These are phyloP conservation scores for Meloidogyne chitwoodi DNA, from an alignment of 1,140 invertebrate genomes.

Conservation along the genomic window DNA sequence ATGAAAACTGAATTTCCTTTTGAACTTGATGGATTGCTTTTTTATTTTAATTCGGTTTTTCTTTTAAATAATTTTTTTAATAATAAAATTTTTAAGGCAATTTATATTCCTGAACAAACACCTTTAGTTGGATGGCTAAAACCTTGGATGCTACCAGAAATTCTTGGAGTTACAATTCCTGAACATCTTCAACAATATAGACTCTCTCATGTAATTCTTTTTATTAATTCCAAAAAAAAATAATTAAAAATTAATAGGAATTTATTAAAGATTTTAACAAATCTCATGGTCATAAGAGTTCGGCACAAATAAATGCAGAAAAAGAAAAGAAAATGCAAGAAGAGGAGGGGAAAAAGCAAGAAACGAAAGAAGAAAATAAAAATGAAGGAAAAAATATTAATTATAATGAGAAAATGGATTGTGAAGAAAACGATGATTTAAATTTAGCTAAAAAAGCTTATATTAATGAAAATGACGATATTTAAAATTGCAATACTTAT, in stretches of 20 bases:
- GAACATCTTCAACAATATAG: conserved; percentile 5
- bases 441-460: neutral
- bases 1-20: conserved; percentile 27
- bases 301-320: neutral
- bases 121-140: conserved; percentile 31
- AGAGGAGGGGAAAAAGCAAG: neutral
- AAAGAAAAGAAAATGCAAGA: neutral
- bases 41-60: conserved; percentile 28
- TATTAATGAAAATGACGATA: neutral
- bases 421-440: neutral
- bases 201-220: neutral
- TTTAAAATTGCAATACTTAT: neutral
- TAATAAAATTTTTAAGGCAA: conserved; percentile 17
- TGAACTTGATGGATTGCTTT: conserved; percentile 23
- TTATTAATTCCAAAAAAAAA: neutral
- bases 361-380: neutral
- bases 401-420: neutral
- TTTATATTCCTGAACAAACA: conserved; percentile 26
- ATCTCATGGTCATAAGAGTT: neutral
- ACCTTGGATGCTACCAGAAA: conserved; percentile 22
- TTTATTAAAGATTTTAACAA: conserved; percentile 30
- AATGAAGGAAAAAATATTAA: neutral
- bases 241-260: neutral
- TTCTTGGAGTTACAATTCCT: conserved; percentile 20
- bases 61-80: neutral